Evolutionary conservation across 1,140 invertebrate genomes (phyloP), one percentile per base, ranked within the genome.

Genomic region (Oryctes rhinoceros): DNA sequence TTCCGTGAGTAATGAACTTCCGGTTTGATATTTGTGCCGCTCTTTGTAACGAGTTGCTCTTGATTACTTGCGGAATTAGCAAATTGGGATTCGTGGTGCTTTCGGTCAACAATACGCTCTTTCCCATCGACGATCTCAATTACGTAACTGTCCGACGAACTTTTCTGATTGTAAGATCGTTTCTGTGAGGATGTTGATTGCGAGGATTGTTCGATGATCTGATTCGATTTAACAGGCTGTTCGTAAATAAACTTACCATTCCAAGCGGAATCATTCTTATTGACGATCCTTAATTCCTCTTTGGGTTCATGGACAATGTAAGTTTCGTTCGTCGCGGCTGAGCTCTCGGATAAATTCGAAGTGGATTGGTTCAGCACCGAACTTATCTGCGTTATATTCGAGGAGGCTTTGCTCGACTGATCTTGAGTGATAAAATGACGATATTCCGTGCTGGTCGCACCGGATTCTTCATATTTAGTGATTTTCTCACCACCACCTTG

Each of bases 121-220:
- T 91, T 91, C n/a, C 91, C 91, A 83, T 91, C 90, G 37, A 91
- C 89, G 78, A 91, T 90, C 86, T 91, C 90, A 71, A 91, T 88
- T 10, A 90, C 90, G 80, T 91, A 90, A 65, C 89, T 90, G 18
- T 88, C 89, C 4, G 90, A 90, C 18, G 90, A 89, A 20, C 89
- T 90, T 85, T 91, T 91, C 78, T 87, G 87, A 0, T 89, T 81
- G 9, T 85, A 85, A 1, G 83, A 82, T 20, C 80, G 83, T 78
- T 84, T 81, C 76, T 85, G 82, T 30, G 84, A 83, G 5, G 83
- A 84, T 24, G 79, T 80, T 1, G 83, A 84, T 6, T 83, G 79
- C 11, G 84, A 85, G 10, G 81, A 82, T 15, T 81, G 76, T 80
- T 86, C 83, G n/a, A 83, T 82, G 30, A 84, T 79, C 4, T 82